Conservation (phyloP, 2,888 invertebrate genomes). For the Pammene fasciana region DNA sequence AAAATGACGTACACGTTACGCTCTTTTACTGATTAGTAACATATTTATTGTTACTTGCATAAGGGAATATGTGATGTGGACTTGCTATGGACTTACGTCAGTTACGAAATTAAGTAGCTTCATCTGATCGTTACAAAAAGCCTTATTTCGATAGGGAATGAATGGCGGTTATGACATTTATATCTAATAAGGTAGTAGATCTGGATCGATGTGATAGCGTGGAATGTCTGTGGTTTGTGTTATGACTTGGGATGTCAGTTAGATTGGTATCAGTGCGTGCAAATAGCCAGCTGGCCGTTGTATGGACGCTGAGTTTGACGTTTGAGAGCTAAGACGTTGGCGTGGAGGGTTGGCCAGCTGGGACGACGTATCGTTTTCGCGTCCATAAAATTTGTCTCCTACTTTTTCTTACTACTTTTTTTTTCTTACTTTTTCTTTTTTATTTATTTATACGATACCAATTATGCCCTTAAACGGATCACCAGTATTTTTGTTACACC, state of each 20-base stretch:
- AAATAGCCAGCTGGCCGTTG: constrained; percentile 7
- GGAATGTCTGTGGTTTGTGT: constrained; percentile 29
- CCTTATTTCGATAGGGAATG: neutral
- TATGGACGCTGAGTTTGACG: too few relatives aligned
- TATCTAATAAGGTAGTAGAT: neutral
- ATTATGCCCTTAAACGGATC: too few relatives aligned
- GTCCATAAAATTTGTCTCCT: too few relatives aligned
- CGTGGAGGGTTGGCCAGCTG: too few relatives aligned
- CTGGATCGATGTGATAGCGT: constrained; percentile 22
- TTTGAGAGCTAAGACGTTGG: too few relatives aligned
- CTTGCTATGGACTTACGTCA: neutral
- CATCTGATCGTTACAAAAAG: neutral
- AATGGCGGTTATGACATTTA: constrained; percentile 5
- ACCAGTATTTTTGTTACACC: too few relatives aligned
- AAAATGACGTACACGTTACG: neutral
- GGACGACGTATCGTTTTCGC: too few relatives aligned
- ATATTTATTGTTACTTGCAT: neutral
- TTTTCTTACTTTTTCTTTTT: too few relatives aligned
- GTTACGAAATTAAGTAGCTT: neutral
- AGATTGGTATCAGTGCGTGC: constrained; percentile 6
- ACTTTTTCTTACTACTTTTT: too few relatives aligned
- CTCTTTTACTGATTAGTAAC: neutral
- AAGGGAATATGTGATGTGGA: neutral
- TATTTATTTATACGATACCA: too few relatives aligned
- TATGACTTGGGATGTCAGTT: constrained; percentile 26